phyloP scores from a whole-genome alignment of 30 jellyfish, hydroid and myxozoan genomes.

The Turritopsis rubra region DNA sequence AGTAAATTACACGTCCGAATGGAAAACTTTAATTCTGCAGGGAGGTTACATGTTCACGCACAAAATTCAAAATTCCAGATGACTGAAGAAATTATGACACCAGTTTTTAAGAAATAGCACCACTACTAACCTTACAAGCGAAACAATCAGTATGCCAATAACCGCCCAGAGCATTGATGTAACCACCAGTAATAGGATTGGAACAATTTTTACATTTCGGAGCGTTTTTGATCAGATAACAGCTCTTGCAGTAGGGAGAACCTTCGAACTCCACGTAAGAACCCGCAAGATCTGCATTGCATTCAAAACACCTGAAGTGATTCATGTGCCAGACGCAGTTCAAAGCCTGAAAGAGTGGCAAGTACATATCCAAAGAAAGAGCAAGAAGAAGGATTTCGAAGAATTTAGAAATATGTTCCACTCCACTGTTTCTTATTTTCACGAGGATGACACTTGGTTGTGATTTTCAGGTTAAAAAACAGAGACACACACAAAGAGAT shows the following conservation, averaged over 20 bases:
- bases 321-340: conserved; percentile 36
- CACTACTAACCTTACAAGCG: conserved; percentile 14
- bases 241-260: conserved; percentile 26
- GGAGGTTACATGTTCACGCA: too few relatives aligned
- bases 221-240: conserved; percentile 29
- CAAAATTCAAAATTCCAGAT: too few relatives aligned
- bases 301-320: conserved; percentile 34
- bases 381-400: too few relatives aligned
- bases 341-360: conserved; percentile 27
- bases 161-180: conserved; percentile 33
- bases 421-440: too few relatives aligned
- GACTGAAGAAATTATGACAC: too few relatives aligned
- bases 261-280: conserved; percentile 30
- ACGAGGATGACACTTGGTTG: too few relatives aligned
- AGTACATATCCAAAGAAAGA: too few relatives aligned
- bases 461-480: too few relatives aligned
- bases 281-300: conserved; percentile 30
- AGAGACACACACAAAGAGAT: too few relatives aligned
- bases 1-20: too few relatives aligned
- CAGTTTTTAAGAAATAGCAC: neutral
- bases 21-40: too few relatives aligned
- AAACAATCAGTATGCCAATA: conserved; percentile 37
- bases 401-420: too few relatives aligned
- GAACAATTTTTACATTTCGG: conserved; percentile 35
- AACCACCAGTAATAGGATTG: conserved; percentile 35